Evolutionary conservation across 2,797 vertebrate genomes (phyloP).

Genomic region (Muscicapa striata): DNA sequence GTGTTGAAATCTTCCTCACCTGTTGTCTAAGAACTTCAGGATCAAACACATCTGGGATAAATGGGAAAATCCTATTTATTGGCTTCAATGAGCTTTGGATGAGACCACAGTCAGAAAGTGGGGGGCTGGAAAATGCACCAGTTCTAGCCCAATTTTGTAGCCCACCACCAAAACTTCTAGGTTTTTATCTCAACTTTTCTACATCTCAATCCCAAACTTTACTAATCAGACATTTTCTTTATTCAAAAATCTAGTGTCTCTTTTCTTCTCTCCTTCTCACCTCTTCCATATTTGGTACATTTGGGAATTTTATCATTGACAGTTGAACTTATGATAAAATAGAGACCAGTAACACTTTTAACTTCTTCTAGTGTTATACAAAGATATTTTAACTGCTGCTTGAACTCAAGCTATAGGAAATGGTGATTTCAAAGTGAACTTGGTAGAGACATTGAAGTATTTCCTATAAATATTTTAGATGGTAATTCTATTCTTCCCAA

Average conservation of each 20-base stretch:
- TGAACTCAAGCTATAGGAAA: constrained; percentile 55
- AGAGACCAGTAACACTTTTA: neutral
- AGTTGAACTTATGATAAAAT: neutral
- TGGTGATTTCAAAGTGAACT: constrained; percentile 1
- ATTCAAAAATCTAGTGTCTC: neutral
- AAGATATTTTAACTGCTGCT: constrained; percentile 52
- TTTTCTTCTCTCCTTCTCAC: neutral
- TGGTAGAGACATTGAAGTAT: neutral
- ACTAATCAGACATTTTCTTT: neutral
- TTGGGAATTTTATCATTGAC: neutral
- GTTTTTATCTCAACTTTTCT: neutral
- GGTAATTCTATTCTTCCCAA: constrained; percentile 41
- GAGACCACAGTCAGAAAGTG: neutral
- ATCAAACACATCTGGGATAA: neutral
- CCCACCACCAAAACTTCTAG: neutral
- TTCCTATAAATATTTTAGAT: constrained; percentile 54
- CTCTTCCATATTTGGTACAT: neutral
- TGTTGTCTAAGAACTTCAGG: neutral
- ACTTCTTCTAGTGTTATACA: neutral
- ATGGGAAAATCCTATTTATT: neutral
- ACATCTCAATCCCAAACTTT: neutral
- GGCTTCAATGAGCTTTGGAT: neutral
- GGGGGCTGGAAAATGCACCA: neutral
- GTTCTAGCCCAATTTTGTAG: neutral
- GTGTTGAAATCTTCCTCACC: neutral